phyloP scores from a whole-genome alignment of 2,113 vertebrate species.

The Carlito syrichta region DNA sequence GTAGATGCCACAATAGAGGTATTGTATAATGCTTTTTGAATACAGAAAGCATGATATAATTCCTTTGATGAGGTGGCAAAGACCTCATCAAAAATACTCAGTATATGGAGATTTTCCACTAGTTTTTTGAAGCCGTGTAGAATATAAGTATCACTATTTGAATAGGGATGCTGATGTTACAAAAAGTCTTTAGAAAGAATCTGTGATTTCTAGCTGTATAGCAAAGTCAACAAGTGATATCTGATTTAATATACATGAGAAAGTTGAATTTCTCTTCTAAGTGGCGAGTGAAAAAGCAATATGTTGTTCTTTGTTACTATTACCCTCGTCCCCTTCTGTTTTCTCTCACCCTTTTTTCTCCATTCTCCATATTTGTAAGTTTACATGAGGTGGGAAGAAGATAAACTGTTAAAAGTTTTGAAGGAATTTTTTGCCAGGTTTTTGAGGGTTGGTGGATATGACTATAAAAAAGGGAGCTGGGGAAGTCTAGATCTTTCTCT shows the following conservation, averaged over 20 bases:
- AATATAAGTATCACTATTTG: neutral
- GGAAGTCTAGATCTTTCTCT: neutral
- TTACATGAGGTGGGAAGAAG: neutral
- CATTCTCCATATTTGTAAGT: neutral
- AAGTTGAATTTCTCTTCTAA: neutral
- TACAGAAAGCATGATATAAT: neutral
- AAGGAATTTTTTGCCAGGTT: neutral
- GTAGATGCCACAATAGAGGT: neutral
- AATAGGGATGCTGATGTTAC: neutral
- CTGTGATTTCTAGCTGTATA: neutral
- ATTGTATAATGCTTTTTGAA: neutral
- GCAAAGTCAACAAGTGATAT: neutral
- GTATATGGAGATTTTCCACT: neutral
- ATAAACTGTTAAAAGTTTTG: neutral
- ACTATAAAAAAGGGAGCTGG: neutral
- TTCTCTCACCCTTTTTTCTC: neutral
- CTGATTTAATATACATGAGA: neutral
- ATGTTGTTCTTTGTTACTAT: neutral
- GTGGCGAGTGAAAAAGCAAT: neutral
- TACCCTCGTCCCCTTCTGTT: neutral
- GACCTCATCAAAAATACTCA: neutral
- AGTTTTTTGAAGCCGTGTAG: neutral
- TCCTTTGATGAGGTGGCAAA: neutral
- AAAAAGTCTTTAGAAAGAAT: neutral
- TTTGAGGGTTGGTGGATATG: neutral